Evolutionary conservation across 2,888 invertebrate genomes (phyloP), one percentile per base, ranked within the genome.

Genomic region (Ommatoiulus sabulosus): DNA sequence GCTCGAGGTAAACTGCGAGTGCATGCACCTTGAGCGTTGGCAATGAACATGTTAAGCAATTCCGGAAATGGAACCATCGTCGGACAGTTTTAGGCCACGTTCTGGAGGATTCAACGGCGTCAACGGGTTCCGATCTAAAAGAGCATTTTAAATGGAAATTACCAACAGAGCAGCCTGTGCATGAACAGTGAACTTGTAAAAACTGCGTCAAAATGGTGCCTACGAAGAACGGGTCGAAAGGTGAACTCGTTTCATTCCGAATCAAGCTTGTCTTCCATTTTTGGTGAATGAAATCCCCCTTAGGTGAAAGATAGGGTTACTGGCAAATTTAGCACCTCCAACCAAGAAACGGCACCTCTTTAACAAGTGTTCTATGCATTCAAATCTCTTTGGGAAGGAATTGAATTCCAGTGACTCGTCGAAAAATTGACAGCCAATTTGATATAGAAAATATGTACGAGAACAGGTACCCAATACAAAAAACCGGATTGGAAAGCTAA

Each of bases 201-300:
- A 72, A 24, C 72, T 3, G n/a, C 72, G n/a, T 24, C 24, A 72
- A 72, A 72, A 24, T 24, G 72, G 72, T 72, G 72, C 72, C 72
- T 72, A 72, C 10, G 7, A 72, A 72, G 72, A 72, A 24, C 72
- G 10, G 72, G 72, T 72, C 72, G 72, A 72, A 72, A 72, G 72
- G 72, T 72, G 24, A 72, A 72, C 72, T 35, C 72, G 72, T 72
- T 72, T 72, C 72, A 72, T 72, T 72, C 24, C 72, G 24, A 24
- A 72, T 63, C 63, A 63, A 63, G 63, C 63, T 20, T 63, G 20
- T 63, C 63, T 63, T 63, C 7, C 6, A 63, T 63, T 63, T 63
- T 63, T n/a, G n/a, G 63, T 63, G 63, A 63, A 63, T 24, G 72
- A n/a, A 72, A 72, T 72, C 72, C n/a, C 72, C 72, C 72, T 24